Percentiles rank a stretch among this genome's conserved stretches.
phyloP scores from a whole-genome alignment of 2,113 vertebrate genomes.

The Sylvilagus bachmani region DNA sequence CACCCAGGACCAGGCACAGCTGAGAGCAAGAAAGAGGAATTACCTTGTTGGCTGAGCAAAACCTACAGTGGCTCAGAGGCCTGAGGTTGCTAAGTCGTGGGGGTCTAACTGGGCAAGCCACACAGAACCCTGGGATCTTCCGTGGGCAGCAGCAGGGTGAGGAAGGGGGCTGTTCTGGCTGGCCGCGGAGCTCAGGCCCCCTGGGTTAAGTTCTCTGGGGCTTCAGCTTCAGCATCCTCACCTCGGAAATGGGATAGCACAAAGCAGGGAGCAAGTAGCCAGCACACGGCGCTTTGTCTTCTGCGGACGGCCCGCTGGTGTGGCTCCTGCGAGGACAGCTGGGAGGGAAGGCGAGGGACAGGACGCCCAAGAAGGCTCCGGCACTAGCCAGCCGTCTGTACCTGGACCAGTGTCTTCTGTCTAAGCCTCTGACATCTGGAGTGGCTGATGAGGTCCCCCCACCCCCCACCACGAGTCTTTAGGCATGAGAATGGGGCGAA shows the following conservation, averaged over 20 bases:
- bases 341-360: background rate
- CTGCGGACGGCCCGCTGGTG: background rate
- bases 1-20: background rate
- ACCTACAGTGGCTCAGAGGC: no score
- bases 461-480: background rate
- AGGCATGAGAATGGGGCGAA: background rate
- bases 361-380: background rate
- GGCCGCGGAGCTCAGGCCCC: background rate
- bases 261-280: background rate
- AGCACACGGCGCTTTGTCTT: background rate
- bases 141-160: background rate
- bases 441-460: background rate
- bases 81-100: background rate
- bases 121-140: fast-evolving
- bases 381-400: background rate
- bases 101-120: background rate
- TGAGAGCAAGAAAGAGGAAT: background rate
- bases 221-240: background rate
- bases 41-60: background rate
- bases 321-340: background rate
- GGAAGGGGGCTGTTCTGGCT: background rate
- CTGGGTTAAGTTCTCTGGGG: background rate
- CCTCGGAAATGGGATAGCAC: background rate
- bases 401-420: background rate
- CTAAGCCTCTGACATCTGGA: background rate